These are phyloP conservation scores for Perca flavescens DNA, from an alignment of 2,113 vertebrate species.

Conservation along the genomic window DNA sequence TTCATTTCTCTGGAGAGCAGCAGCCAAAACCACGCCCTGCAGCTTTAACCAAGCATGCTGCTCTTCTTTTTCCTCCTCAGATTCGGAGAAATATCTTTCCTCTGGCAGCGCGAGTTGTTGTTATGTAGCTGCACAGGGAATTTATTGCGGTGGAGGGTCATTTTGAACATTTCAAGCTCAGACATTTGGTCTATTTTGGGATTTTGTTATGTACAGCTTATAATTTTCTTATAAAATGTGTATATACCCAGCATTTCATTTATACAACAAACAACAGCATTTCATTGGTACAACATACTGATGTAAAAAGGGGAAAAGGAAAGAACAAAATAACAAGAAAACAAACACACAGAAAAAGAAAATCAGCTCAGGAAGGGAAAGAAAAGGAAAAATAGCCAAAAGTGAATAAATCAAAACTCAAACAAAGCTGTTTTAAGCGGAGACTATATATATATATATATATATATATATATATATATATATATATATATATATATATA, in stretches of 20 bases:
- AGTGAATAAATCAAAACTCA: not conserved
- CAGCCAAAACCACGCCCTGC: constrained; percentile 35
- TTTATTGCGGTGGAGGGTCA: not conserved
- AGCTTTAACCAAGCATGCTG: not conserved
- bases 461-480: too few species aligned
- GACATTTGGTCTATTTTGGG: not conserved
- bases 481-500: too few species aligned
- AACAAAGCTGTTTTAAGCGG: not conserved
- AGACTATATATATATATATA: not conserved
- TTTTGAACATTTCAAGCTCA: not conserved
- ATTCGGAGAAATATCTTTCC: not conserved
- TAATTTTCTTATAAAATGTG: not conserved
- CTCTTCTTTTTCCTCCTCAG: not conserved
- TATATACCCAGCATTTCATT: not conserved
- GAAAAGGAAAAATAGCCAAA: not conserved
- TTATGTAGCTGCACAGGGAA: not conserved
- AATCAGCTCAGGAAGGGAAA: not conserved
- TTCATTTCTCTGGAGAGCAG: constrained; percentile 32
- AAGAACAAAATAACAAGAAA: not conserved
- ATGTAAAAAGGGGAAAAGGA: not conserved
- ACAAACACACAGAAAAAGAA: not conserved
- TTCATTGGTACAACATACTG: not conserved
- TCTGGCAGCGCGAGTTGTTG: not conserved
- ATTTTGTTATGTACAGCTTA: not conserved
- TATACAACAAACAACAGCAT: not conserved